Base-by-base conservation (phyloP, 2,888 invertebrate species). In the Tipula unca region DNA sequence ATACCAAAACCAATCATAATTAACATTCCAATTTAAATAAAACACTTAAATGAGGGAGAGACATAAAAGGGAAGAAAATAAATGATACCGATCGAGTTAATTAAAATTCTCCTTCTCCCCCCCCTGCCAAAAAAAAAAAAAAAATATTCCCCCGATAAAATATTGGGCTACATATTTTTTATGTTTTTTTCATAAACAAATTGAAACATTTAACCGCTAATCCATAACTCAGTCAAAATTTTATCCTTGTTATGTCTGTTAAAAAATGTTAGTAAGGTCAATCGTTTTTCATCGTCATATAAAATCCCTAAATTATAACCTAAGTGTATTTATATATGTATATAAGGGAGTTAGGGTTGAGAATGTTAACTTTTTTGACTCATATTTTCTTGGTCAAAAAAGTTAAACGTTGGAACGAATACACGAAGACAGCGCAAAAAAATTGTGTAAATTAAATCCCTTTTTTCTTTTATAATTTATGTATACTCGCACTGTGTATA, bases 31-130 rank as follows among this genome's bases (percentile, higher is more conserved):
- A 69, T 25, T 25, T 69, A 25, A 69, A 69, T 20, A 25, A 69
- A 69, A 25, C 13, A 69, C 69, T 25, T 69, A 69, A 69, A 25
- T 25, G 69, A 69, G 25, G 69, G 13, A 69, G 69, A 1, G 8
- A 6, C 20, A 69, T 69, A 69, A 69, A 69, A 69, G 25, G 25
- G 25, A 25, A 69, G 69, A 69, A 25, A 69, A 69, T 69, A 69
- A 69, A 69, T 69, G 69, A 69, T 25, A 69, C 69, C 69, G 69
- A 69, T 69, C 69, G 69, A 69, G 69, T 69, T 69, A 69, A 69
- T 69, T 69, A 69, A 69, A 69, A 69, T n/a, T 25, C 8, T 25
- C 69, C 69, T 3, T 69, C 25, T 25, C 3, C 42, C 6, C 35
- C 6, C 35, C 35, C 35, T 35, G n/a, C n/a, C 42, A 42, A 42